These are phyloP conservation scores for Tauraco erythrolophus DNA, from an alignment of 2,113 vertebrate genomes.

Conservation along the genomic window DNA sequence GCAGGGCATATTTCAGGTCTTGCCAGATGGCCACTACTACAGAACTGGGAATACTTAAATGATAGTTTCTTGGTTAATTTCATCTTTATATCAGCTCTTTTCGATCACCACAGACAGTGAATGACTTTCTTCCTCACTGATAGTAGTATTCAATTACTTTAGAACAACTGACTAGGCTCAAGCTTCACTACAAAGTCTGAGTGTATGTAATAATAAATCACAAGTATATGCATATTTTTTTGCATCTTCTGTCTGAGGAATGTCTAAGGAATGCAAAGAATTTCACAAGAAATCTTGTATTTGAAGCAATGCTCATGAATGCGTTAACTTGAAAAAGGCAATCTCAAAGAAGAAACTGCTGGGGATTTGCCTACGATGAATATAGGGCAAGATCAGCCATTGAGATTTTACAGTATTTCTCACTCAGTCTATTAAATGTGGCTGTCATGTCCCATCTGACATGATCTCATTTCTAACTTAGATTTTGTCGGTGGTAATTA, in stretches of 20 bases:
- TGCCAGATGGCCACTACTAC: neutral
- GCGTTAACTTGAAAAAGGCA: conserved; percentile 1
- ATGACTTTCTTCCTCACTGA: neutral
- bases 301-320: neutral
- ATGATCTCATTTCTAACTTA: neutral
- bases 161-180: neutral
- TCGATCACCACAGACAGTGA: neutral
- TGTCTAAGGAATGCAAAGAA: neutral
- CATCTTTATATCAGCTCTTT: neutral
- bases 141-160: neutral
- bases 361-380: conserved; percentile 6
- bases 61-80: neutral
- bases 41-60: neutral
- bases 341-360: neutral
- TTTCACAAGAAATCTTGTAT: neutral
- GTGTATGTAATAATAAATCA: neutral
- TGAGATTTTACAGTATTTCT: neutral
- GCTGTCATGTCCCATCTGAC: conserved; percentile 33
- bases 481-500: neutral
- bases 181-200: neutral
- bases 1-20: neutral
- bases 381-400: conserved; percentile 26
- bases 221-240: neutral
- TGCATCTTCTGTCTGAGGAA: neutral
- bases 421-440: neutral